Evolutionary conservation across 1,140 invertebrate species (phyloP).

Genomic region (Zaprionus taronus): DNA sequence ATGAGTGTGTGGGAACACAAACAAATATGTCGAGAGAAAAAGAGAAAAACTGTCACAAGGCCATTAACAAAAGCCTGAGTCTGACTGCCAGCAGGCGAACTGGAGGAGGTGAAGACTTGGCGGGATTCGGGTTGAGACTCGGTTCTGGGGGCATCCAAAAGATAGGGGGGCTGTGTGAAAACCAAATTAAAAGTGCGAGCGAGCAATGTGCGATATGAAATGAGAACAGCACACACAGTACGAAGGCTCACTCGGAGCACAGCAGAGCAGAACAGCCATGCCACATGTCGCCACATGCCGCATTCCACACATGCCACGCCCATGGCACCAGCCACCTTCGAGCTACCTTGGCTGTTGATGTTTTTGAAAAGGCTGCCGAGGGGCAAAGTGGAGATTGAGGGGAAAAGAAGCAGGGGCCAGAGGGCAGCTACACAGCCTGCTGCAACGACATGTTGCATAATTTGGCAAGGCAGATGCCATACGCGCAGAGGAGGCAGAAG

Average conservation of each 20-base stretch:
- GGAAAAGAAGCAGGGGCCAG: background rate
- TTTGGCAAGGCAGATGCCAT: constrained; percentile 39
- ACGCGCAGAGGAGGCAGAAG: background rate
- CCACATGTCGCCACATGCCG: background rate
- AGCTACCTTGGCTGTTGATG: constrained; percentile 37
- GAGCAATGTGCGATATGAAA: constrained; percentile 54
- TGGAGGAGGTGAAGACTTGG: background rate
- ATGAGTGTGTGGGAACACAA: constrained; percentile 31
- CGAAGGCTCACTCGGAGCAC: background rate
- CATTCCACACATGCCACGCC: background rate
- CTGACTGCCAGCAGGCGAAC: constrained; percentile 60
- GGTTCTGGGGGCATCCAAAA: constrained; percentile 9
- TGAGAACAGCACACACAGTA: constrained; percentile 46
- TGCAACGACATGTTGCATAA: constrained; percentile 68
- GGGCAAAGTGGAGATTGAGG: constrained; percentile 15
- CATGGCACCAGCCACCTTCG: background rate
- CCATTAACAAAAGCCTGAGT: constrained; percentile 79
- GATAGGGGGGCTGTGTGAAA: constrained; percentile 39
- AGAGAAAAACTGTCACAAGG: constrained; percentile 72
- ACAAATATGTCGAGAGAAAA: constrained; percentile 28
- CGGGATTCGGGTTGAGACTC: background rate
- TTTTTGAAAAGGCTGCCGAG: constrained; percentile 35
- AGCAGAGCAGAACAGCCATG: background rate
- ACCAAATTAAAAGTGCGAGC: constrained; percentile 75
- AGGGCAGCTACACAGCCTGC: background rate